phyloP scores from a whole-genome alignment of 92 coral and sea anemone genomes.

The Paramuricea clavata region DNA sequence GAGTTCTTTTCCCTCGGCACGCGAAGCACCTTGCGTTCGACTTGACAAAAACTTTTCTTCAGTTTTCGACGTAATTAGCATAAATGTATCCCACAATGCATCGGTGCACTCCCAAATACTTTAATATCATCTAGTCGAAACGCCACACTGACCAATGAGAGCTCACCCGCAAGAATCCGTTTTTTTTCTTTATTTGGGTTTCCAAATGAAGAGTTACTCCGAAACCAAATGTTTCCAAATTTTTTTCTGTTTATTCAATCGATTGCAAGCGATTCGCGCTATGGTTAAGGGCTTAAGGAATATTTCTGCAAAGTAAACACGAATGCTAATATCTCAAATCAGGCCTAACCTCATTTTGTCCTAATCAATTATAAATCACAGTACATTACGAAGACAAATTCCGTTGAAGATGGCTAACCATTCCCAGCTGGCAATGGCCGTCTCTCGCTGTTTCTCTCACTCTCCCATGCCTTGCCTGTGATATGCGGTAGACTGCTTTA shows the following conservation, averaged over 20 bases:
- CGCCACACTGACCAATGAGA: slow-evolving; percentile 9
- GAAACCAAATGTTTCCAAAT: neutral
- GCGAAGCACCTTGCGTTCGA: neutral
- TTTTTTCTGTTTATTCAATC: slow-evolving; percentile 24
- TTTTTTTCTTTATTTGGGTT: neutral
- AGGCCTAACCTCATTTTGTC: slow-evolving; percentile 23
- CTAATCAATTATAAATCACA: slow-evolving; percentile 42
- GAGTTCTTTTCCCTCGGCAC: neutral
- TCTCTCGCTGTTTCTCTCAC: slow-evolving; percentile 24
- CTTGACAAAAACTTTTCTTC: neutral
- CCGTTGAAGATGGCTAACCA: slow-evolving; percentile 48
- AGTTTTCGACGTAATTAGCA: neutral
- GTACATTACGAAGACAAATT: slow-evolving; percentile 20
- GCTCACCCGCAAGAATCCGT: slow-evolving; percentile 9
- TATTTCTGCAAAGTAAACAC: slow-evolving; percentile 35
- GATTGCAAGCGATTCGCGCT: slow-evolving; percentile 20
- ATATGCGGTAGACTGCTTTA: neutral
- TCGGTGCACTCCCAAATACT: slow-evolving; percentile 30
- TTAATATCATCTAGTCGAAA: slow-evolving; percentile 27
- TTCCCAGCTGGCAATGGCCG: slow-evolving; percentile 24
- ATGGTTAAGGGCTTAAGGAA: slow-evolving; percentile 2
- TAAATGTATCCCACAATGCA: slow-evolving; percentile 47
- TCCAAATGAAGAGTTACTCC: neutral
- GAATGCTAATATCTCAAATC: slow-evolving; percentile 32
- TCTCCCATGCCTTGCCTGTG: neutral